Evolutionary conservation across 2,888 invertebrate genomes (phyloP).

Genomic region (Drosophila melanocephala): DNA sequence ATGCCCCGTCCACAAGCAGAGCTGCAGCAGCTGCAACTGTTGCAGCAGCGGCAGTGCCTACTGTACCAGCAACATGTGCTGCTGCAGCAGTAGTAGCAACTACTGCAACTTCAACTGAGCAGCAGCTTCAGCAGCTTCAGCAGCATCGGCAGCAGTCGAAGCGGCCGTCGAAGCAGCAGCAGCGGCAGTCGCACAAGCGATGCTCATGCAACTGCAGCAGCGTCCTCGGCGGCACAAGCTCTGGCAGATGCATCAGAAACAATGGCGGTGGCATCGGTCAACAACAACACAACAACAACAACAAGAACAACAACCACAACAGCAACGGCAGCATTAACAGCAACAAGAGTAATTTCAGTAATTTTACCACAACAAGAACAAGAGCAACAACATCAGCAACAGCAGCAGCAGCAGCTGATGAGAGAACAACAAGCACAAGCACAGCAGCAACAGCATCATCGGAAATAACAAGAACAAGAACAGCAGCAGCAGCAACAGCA

Average conservation of each 20-base stretch:
- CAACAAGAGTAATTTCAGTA: conserved; percentile 29
- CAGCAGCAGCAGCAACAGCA: conserved; percentile 4
- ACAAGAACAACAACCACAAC: conserved; percentile 27
- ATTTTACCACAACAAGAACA: conserved; percentile 18
- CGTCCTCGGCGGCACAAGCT: conserved; percentile 20
- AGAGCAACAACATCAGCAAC: background rate
- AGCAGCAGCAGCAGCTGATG: conserved; percentile 1
- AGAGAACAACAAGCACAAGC: conserved; percentile 7
- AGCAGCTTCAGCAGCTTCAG: conserved; percentile 1
- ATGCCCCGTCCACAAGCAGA: conserved; percentile 45
- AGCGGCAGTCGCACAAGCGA: conserved; percentile 12
- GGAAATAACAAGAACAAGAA: conserved; percentile 2
- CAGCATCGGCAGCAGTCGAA: conserved; percentile 12
- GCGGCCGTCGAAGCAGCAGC: conserved; percentile 6
- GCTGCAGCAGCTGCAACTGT: conserved; percentile 20
- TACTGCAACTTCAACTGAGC: conserved; percentile 14
- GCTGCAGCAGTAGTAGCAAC: conserved; percentile 22
- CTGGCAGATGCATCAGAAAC: conserved; percentile 21
- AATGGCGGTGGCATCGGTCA: conserved; percentile 23
- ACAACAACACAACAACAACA: conserved; percentile 34
- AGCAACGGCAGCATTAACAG: conserved; percentile 31
- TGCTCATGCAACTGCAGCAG: conserved; percentile 31
- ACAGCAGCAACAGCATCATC: conserved; percentile 27
- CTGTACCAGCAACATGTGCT: conserved; percentile 10
- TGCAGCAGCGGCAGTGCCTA: conserved; percentile 19